phyloP scores from a whole-genome alignment of 2,888 invertebrate species.

The Drosophila mimica region DNA sequence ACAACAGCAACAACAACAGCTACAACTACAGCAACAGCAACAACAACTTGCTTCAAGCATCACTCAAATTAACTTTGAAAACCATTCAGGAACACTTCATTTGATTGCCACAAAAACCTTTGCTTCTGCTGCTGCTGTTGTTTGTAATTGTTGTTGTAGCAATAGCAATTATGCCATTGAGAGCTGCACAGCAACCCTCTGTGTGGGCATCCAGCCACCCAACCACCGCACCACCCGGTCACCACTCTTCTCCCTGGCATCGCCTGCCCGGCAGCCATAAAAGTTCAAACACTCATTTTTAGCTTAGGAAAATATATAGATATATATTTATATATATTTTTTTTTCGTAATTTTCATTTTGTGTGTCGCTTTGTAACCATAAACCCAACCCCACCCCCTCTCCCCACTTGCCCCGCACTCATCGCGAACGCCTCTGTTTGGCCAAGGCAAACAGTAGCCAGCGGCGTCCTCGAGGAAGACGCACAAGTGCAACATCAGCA shows the following conservation, averaged over 20 bases:
- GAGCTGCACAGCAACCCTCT: slow-evolving; percentile 51
- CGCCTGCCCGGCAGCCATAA: slow-evolving; percentile 67
- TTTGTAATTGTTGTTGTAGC: slow-evolving; percentile 80
- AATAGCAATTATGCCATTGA: slow-evolving; percentile 83
- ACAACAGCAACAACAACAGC: not conserved
- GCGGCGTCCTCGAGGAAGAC: slow-evolving; percentile 53
- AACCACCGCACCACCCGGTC: not conserved
- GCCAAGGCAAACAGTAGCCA: slow-evolving; percentile 61
- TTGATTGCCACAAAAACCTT: slow-evolving; percentile 82
- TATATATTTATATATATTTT: slow-evolving; percentile 32
- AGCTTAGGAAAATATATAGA: slow-evolving; percentile 69
- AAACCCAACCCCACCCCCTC: not conserved
- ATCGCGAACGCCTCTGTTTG: slow-evolving; percentile 61
- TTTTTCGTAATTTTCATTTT: slow-evolving; percentile 33
- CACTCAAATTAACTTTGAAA: slow-evolving; percentile 84
- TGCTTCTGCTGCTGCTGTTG: slow-evolving; percentile 58
- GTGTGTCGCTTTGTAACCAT: slow-evolving; percentile 18
- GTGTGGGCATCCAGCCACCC: slow-evolving; percentile 10
- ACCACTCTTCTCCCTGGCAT: slow-evolving; percentile 2
- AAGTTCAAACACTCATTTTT: slow-evolving; percentile 83
- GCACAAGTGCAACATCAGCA: slow-evolving; percentile 65
- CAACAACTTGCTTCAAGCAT: slow-evolving; percentile 72
- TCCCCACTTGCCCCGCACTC: not conserved
- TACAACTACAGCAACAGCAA: slow-evolving; percentile 23
- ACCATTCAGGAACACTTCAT: slow-evolving; percentile 85